A percentile compares a stretch with the other conserved stretches of the same genome.
These are phyloP conservation scores for Nomada flava DNA, from an alignment of 2,888 invertebrate species.

Conservation along the genomic window DNA sequence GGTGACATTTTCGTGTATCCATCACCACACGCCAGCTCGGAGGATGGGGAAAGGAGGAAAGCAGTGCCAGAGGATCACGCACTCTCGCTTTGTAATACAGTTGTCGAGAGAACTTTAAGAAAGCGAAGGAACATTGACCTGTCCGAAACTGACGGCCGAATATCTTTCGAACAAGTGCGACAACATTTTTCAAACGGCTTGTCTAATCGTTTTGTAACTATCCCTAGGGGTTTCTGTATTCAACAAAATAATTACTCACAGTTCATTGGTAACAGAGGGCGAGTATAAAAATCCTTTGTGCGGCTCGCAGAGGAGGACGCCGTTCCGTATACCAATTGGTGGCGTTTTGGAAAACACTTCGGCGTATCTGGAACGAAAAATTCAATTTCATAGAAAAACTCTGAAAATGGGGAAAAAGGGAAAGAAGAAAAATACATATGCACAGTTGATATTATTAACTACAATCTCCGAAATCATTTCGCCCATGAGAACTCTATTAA, in stretches of 20 bases:
- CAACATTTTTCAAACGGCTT: background rate
- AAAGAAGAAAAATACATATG: too few species aligned
- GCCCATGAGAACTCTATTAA: background rate
- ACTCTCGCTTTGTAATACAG: slow-evolving; percentile 80
- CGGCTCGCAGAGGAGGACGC: slow-evolving; percentile 75
- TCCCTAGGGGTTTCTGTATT: too few species aligned
- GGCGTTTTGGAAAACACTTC: slow-evolving; percentile 74
- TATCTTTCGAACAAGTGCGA: background rate
- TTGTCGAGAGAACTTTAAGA: slow-evolving; percentile 15
- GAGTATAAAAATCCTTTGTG: slow-evolving; percentile 78
- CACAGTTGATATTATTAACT: background rate
- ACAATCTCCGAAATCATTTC: background rate
- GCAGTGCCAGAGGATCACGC: slow-evolving; percentile 76
- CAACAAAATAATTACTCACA: slow-evolving; percentile 70
- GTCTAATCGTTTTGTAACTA: background rate
- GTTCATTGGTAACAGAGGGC: slow-evolving; percentile 70
- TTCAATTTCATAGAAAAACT: too few species aligned
- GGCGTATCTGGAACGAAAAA: slow-evolving; percentile 75
- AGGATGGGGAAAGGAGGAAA: slow-evolving; percentile 66
- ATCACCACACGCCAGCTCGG: slow-evolving; percentile 73
- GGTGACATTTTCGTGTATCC: slow-evolving; percentile 83
- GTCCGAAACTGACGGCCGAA: too few species aligned
- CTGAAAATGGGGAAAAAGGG: too few species aligned
- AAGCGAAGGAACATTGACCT: background rate
- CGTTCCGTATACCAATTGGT: slow-evolving; percentile 76